A percentile compares a stretch with the other conserved stretches of the same genome.
Conservation (phyloP, 2,797 vertebrate species). For the Falco naumanni region DNA sequence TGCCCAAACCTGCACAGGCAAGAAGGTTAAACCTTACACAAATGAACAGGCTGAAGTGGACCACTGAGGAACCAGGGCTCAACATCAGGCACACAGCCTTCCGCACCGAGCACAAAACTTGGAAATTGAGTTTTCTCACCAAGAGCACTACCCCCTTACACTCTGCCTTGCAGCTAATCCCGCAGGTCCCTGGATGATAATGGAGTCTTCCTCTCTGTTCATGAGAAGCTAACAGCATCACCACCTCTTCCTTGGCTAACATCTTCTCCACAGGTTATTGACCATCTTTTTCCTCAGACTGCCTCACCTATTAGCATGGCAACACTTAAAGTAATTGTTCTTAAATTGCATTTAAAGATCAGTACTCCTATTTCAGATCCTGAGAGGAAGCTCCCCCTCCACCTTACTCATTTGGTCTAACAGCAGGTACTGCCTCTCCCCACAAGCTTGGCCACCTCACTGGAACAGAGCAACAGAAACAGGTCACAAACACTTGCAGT, state of each 20-base stretch:
- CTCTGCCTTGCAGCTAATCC: neutral
- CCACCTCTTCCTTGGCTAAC: neutral
- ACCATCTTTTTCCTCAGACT: neutral
- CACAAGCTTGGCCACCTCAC: neutral
- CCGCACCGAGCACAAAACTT: fast-evolving
- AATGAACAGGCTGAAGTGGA: neutral
- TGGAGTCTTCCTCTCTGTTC: neutral
- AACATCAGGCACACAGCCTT: fast-evolving
- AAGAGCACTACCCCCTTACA: neutral
- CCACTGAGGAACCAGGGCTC: neutral
- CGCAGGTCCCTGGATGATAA: neutral
- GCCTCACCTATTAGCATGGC: neutral
- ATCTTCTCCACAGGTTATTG: neutral
- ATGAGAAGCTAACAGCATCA: neutral
- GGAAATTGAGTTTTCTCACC: neutral
- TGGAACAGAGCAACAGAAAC: neutral
- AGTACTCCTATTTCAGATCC: neutral
- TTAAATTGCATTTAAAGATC: neutral
- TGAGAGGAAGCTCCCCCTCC: neutral
- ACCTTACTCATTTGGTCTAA: neutral
- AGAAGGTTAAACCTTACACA: neutral
- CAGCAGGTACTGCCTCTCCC: neutral
- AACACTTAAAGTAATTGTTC: neutral
- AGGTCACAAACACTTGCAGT: neutral
- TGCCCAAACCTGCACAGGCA: neutral